Evolutionary conservation across 2,113 vertebrate species (phyloP), one percentile per base, ranked within the genome.

Genomic region (Aegithalos caudatus): DNA sequence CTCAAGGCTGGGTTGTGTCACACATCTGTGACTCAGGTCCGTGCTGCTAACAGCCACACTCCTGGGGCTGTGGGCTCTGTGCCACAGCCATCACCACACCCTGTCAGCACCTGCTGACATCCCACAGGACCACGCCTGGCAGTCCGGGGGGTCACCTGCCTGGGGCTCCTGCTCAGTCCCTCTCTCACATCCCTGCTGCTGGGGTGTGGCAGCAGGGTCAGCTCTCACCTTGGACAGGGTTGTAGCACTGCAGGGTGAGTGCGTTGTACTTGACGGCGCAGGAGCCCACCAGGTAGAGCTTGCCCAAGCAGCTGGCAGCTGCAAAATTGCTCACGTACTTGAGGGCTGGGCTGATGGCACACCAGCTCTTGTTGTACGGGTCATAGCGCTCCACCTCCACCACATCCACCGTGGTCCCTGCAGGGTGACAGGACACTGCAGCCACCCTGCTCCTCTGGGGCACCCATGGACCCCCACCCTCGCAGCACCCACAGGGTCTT

Each of bases 291-390:
- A 99, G 97, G 84, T 99, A 99, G 65, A 99, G 98, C 72, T 99
- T 98, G 85, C 99, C 98, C 33, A 90, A 86, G 94, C 99, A 99
- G 53, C 99, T 96, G 2, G 98, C 97, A 0, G 98, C 98, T 0
- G 99, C 98, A 82, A 99, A 99, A 96, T 99, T 99, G 40, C 99
- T 99, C 86, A 99, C 99, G 0, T 99, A 99, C 96, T 99, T 99
- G 81, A 98, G 96, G 28, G 99, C 99, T 0, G 99, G 99, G 83
- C 98, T 98, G 14, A 98, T 97, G 44, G 98, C 86, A 0, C 98
- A 97, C 99, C 99, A 99, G 94, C 98, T 98, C 96, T 99, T 92
- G 6, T 95, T 99, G 95, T 99, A 99, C 4, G 99, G 99, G 94
- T 99, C 99, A 0, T 99, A 99, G 86, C 98, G 98, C 88, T 99